A percentile compares a stretch with the other conserved stretches of the same genome.
Conservation (phyloP, 1,140 invertebrate genomes). For the Lepeophtheirus salmonis region DNA sequence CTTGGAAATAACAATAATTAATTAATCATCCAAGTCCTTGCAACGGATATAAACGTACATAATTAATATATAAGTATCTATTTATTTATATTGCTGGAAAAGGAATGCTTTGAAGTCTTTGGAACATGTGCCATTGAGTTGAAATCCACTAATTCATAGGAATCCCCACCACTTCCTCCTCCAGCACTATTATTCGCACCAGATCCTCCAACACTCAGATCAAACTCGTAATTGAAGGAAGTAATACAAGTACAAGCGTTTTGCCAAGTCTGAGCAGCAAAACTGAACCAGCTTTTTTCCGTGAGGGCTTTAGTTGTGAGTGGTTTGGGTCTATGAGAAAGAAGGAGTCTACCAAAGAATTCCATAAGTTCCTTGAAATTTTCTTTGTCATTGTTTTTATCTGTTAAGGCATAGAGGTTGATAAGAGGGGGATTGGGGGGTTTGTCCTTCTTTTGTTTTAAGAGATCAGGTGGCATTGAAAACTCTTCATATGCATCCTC, state of each 20-base stretch:
- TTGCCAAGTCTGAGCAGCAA: slow-evolving; percentile 1
- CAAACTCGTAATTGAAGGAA: not conserved
- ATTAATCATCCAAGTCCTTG: too few species aligned
- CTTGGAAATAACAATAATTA: too few species aligned
- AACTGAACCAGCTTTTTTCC: slow-evolving; percentile 11
- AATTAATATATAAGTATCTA: too few species aligned
- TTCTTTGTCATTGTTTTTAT: not conserved
- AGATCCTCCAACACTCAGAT: not conserved
- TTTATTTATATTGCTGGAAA: too few species aligned
- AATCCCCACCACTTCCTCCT: too few species aligned
- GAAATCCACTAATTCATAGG: too few species aligned
- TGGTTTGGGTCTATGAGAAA: not conserved
- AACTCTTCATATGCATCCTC: not conserved
- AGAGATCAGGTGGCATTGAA: not conserved
- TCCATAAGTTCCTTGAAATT: not conserved
- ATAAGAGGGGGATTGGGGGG: not conserved
- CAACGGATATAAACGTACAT: too few species aligned
- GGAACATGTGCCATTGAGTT: too few species aligned
- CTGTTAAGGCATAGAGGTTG: not conserved
- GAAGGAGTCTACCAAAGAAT: not conserved
- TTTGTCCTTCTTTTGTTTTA: not conserved
- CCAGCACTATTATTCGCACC: too few species aligned
- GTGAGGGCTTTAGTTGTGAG: not conserved
- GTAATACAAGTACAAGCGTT: not conserved
- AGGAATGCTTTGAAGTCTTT: too few species aligned